Evolutionary conservation across 2,113 vertebrate species (phyloP), one percentile per base, ranked within the genome.

Genomic region (Burhinus bistriatus): DNA sequence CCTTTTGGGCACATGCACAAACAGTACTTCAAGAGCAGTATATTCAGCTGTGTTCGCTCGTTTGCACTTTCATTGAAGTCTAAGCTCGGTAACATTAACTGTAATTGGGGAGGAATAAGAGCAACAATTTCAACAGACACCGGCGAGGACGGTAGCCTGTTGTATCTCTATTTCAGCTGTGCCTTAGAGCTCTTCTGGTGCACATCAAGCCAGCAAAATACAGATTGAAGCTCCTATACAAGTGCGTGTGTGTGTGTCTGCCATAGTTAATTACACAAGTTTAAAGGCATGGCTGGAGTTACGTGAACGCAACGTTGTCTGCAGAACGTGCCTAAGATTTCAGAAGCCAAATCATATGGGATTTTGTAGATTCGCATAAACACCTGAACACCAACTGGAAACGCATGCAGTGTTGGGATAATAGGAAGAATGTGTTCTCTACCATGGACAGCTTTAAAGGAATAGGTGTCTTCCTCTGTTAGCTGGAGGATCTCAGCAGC

Each of bases 71-170:
- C n/a, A 15, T 6, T 61, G 75, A 40, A 59, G 44, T 12, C 65
- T 51, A 15, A 93, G 70, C 87, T 38, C n/a, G 4, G 59, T 52
- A 38, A 34, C 27, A 15, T 32, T 38, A 76, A 10, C 78, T 58
- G 36, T 19, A 58, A 49, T 15, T 29, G 70, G 13, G 73, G 62
- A 79, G 75, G 75, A 44, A 65, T 44, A 49, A 82, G 49, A 85
- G 65, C 75, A 68, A 30, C 22, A 23, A 3, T 42, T 90, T 25
- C 40, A 54, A 2, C 44, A 51, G 61, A 9, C 15, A 19, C 11
- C 4, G 0, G 22, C 0, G 1, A 58, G 36, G 80, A 44, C 1
- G 3, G 3, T 4, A 20, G 21, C 2, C 0, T 3, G 16, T n/a
- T n/a, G 19, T 47, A 6, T 54, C 49, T 61, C 19, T 13, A 1